A percentile compares a stretch with the other conserved stretches of the same genome.
These are phyloP conservation scores for Apamea sordens DNA, from an alignment of 2,888 invertebrate genomes.

Conservation along the genomic window DNA sequence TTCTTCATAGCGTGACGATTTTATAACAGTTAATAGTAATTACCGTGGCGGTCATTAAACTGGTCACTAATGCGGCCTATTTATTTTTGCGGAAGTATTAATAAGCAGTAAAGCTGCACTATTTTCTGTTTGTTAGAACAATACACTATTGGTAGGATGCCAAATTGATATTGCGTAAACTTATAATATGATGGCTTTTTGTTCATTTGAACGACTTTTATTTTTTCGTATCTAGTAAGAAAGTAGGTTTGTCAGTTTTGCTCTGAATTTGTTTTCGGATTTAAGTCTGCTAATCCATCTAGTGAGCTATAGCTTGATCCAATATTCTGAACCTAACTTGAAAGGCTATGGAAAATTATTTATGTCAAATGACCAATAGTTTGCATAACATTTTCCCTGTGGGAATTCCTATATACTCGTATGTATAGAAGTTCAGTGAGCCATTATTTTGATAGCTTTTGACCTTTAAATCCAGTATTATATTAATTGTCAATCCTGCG, in stretches of 20 bases:
- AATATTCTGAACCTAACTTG: not conserved
- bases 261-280: not conserved
- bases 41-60: not conserved
- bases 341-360: not conserved
- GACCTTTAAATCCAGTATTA: not conserved
- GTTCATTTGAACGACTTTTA: not conserved
- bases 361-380: too few species aligned
- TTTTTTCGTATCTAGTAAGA: not conserved
- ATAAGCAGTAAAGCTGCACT: not conserved
- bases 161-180: constrained; percentile 4
- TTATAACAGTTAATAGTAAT: constrained; percentile 3
- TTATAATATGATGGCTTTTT: not conserved
- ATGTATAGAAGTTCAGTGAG: not conserved
- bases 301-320: not conserved
- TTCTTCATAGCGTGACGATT: not conserved
- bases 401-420: not conserved
- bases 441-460: not conserved
- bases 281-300: not conserved
- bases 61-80: constrained; percentile 3
- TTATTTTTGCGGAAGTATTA: constrained; percentile 9
- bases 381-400: not conserved
- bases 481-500: not conserved
- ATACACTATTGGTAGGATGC: constrained; percentile 11
- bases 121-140: constrained; percentile 3
- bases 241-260: not conserved